Conservation (phyloP, 1,140 invertebrate species). For the Probaryconus sp. region DNA sequence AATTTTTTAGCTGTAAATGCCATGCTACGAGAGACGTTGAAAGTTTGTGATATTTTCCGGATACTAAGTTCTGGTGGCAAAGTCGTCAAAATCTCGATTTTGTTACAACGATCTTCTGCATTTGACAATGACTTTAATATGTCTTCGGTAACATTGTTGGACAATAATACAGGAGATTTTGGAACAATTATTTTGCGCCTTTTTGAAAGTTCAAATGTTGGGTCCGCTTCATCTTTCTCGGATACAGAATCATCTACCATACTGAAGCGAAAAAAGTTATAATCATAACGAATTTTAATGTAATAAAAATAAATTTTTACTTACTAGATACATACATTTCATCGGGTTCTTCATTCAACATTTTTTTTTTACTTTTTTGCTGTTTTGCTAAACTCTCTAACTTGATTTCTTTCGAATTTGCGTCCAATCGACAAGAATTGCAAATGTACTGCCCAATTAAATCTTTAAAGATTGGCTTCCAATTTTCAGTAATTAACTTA, state of each 20-base stretch:
- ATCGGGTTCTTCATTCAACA: neutral
- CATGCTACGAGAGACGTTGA: conserved; percentile 4
- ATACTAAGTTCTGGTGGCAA: neutral
- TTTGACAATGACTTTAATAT: too few species aligned
- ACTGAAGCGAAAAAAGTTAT: neutral
- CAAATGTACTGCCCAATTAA: conserved; percentile 10
- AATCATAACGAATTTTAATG: neutral
- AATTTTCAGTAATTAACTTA: conserved; percentile 9
- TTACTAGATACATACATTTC: neutral
- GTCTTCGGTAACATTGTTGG: too few species aligned
- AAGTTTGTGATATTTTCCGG: neutral
- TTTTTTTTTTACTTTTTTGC: neutral
- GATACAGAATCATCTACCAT: neutral
- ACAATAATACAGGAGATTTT: too few species aligned
- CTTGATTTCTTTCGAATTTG: conserved; percentile 6
- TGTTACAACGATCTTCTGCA: neutral
- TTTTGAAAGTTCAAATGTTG: neutral
- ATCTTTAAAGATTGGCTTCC: conserved; percentile 20
- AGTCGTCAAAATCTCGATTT: conserved; percentile 2
- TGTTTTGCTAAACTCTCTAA: neutral
- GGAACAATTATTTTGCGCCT: too few species aligned
- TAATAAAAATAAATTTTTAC: too few species aligned
- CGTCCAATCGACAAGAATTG: conserved; percentile 1
- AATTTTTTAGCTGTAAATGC: conserved; percentile 16
- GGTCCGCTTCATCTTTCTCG: neutral